Evolutionary conservation across 1,140 invertebrate genomes (phyloP).

Genomic region (Pseudomyrmex concolor): DNA sequence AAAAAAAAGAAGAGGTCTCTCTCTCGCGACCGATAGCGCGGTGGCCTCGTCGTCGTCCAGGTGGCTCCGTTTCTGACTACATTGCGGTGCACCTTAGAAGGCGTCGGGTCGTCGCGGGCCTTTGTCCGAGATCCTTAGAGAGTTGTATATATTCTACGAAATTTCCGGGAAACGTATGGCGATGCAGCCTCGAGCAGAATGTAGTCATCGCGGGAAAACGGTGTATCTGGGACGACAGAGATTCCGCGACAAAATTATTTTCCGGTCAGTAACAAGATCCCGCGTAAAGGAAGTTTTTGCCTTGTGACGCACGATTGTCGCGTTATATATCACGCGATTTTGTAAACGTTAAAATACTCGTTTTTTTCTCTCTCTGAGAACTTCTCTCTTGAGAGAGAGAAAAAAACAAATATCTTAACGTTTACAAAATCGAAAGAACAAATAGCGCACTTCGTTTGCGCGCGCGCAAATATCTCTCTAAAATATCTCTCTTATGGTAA

Average conservation of each 20-base stretch:
- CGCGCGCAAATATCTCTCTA: constrained; percentile 2
- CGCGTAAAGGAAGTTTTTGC: neutral
- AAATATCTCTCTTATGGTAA: constrained; percentile 34
- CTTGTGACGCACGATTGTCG: neutral
- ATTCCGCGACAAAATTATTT: neutral
- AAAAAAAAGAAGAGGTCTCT: constrained; percentile 50
- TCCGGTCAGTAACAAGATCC: neutral
- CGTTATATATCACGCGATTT: neutral
- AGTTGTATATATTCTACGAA: constrained; percentile 48
- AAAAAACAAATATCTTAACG: neutral
- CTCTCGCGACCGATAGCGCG: neutral
- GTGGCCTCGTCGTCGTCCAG: constrained; percentile 67
- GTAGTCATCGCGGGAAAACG: neutral
- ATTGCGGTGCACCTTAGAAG: constrained; percentile 73
- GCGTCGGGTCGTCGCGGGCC: constrained; percentile 62
- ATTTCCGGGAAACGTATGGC: constrained; percentile 48
- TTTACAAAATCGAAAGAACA: neutral
- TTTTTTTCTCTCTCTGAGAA: too few species aligned
- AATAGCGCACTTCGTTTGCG: neutral
- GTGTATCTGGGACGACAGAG: neutral
- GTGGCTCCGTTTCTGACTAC: constrained; percentile 77
- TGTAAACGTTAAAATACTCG: too few species aligned
- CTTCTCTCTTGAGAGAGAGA: too few species aligned
- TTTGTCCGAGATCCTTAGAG: constrained; percentile 56
- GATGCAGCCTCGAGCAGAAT: constrained; percentile 6